Percentiles rank a stretch among this genome's conserved stretches.
phyloP scores from a whole-genome alignment of 1,140 invertebrate genomes.

The Bemisia tabaci region DNA sequence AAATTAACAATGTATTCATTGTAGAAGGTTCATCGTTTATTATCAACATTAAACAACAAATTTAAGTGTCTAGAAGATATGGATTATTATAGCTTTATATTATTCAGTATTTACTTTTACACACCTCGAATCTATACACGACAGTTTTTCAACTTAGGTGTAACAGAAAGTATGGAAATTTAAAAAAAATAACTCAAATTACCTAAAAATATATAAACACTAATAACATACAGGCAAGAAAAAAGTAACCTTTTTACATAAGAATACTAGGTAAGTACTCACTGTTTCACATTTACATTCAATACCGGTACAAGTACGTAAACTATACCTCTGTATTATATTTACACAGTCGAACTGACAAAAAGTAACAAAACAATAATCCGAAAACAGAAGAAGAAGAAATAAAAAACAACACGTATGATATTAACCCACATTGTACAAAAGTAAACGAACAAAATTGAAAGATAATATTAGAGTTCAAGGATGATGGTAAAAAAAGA shows the following conservation, averaged over 20 bases:
- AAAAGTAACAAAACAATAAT: neutral
- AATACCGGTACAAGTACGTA: neutral
- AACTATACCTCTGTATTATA: neutral
- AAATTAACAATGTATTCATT: neutral
- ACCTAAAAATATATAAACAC: neutral
- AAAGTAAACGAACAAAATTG: neutral
- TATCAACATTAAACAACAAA: neutral
- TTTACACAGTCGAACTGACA: neutral
- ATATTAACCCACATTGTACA: neutral
- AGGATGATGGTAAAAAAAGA: too few species aligned
- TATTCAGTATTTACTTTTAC: neutral
- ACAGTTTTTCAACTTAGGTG: neutral
- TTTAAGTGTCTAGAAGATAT: neutral
- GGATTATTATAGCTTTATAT: neutral
- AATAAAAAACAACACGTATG: neutral
- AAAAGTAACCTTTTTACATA: neutral
- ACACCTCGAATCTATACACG: neutral
- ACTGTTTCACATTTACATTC: neutral
- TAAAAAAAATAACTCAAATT: neutral
- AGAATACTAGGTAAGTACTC: neutral
- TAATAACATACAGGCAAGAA: neutral
- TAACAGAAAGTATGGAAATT: neutral
- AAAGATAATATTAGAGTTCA: too few species aligned
- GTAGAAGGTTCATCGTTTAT: neutral
- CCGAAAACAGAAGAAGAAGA: neutral